A percentile compares a stretch with the other conserved stretches of the same genome.
Evolutionary conservation across 2,888 invertebrate genomes (phyloP).

Genomic region (Macrophya annulata): DNA sequence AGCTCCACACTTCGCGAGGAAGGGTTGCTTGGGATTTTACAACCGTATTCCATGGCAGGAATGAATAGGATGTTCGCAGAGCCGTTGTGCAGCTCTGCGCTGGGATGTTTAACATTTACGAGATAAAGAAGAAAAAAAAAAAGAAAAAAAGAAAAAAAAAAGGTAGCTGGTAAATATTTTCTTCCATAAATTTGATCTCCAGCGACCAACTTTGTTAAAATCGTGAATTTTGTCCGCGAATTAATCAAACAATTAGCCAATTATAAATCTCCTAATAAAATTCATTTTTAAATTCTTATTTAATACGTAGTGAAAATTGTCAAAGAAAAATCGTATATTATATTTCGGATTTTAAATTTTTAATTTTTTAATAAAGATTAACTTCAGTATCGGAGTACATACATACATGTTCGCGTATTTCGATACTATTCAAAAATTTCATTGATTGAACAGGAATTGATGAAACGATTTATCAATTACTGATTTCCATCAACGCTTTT

Average conservation of each 20-base stretch:
- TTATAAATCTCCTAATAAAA: background rate
- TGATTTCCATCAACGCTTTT: background rate
- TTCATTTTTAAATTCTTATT: background rate
- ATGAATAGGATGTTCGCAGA: constrained; percentile 14
- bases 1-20: background rate
- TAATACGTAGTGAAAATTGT: background rate
- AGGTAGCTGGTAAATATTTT: background rate
- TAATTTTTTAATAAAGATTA: too few relatives aligned
- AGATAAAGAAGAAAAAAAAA: background rate
- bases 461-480: background rate
- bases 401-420: too few relatives aligned
- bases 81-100: background rate
- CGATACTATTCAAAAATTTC: too few relatives aligned
- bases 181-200: background rate
- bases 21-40: constrained; percentile 15
- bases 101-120: background rate
- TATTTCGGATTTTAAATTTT: too few relatives aligned
- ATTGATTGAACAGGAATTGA: background rate
- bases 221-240: background rate
- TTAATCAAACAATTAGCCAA: background rate
- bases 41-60: background rate
- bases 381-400: too few relatives aligned
- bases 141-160: background rate
- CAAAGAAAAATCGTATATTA: background rate
- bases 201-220: background rate